Conservation (phyloP, 2,113 vertebrate species). For the Nothocercus julius region DNA sequence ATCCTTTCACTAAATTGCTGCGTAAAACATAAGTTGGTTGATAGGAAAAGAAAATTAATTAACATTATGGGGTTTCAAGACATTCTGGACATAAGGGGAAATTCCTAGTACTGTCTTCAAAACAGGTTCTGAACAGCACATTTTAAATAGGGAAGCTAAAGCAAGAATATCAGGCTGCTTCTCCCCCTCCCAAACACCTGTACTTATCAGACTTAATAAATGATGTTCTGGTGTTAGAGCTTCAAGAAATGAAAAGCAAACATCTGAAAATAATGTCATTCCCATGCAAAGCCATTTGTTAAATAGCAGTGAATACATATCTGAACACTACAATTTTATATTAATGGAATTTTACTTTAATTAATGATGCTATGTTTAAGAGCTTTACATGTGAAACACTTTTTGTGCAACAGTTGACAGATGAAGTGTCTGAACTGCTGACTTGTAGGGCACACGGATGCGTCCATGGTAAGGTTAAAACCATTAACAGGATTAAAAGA, state of each 20-base stretch:
- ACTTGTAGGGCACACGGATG: background rate
- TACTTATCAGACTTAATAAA: background rate
- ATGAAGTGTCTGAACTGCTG: background rate
- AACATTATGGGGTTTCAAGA: background rate
- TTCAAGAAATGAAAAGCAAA: background rate
- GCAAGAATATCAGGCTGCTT: background rate
- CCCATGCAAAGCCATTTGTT: background rate
- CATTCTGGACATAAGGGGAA: background rate
- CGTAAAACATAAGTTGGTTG: background rate
- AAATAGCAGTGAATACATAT: background rate
- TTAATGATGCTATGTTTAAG: background rate
- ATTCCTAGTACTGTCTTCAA: background rate
- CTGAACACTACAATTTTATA: background rate
- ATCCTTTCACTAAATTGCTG: background rate
- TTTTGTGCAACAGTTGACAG: background rate
- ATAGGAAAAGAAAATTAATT: background rate
- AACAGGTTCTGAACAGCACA: background rate
- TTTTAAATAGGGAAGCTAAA: background rate
- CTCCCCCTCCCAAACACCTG: fast-evolving
- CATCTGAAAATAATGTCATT: background rate
- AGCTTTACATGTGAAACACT: background rate
- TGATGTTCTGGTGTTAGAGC: background rate
- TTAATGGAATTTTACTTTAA: background rate
- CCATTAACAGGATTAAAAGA: background rate
- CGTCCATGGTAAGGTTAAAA: background rate